Conservation (phyloP, 2,113 vertebrate genomes). For the Hemicordylus capensis region DNA sequence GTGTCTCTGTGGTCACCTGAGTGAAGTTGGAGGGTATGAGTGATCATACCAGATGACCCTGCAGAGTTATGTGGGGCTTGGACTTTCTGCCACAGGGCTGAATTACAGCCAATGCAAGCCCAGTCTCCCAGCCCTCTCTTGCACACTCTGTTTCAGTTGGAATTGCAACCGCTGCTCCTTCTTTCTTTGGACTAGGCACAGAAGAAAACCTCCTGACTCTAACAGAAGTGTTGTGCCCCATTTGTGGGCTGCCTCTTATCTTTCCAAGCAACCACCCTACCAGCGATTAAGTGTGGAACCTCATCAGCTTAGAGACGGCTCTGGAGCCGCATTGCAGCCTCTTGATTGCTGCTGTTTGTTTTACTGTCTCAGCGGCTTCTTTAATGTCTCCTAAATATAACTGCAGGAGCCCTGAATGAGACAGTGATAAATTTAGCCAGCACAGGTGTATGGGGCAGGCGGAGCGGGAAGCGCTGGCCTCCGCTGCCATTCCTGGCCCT, state of each 20-base stretch:
- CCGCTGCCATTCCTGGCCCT: background rate
- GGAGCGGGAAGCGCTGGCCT: background rate
- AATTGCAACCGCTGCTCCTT: background rate
- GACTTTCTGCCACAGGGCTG: background rate
- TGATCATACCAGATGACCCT: background rate
- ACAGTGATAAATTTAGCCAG: conserved; percentile 17
- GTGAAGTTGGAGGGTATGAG: background rate
- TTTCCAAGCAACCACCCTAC: conserved; percentile 38
- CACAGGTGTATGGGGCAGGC: background rate
- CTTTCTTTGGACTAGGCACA: background rate
- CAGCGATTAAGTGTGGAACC: conserved; percentile 41
- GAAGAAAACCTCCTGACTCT: background rate
- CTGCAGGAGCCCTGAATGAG: conserved; percentile 4
- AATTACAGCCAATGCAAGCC: background rate
- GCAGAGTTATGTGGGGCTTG: too few species aligned
- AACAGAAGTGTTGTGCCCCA: background rate
- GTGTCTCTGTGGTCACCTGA: background rate
- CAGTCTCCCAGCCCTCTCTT: background rate
- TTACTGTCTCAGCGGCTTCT: conserved; percentile 29
- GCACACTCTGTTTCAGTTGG: background rate
- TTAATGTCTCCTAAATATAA: background rate
- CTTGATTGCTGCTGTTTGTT: conserved; percentile 43
- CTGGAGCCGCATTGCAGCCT: conserved; percentile 11
- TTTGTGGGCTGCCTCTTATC: conserved; percentile 43
- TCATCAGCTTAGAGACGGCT: conserved; percentile 39